A percentile compares a stretch with the other conserved stretches of the same genome.
These are phyloP conservation scores for Drosophila parthenogenetica DNA, from an alignment of 2,888 invertebrate species.

Conservation along the genomic window DNA sequence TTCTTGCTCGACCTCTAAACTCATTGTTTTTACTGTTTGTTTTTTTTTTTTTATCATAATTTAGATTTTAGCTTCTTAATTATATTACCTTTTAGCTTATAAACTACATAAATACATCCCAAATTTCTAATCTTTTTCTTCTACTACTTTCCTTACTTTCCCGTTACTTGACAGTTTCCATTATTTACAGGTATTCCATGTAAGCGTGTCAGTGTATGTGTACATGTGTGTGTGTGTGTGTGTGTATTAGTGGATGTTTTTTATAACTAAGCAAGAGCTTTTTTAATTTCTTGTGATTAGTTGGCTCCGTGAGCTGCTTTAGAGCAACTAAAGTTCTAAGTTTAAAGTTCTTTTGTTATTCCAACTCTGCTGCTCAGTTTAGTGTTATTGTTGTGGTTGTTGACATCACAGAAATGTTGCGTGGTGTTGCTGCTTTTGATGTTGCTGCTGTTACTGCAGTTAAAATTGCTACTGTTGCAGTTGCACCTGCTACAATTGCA, in stretches of 20 bases:
- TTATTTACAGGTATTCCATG: constrained; percentile 40
- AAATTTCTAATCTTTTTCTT: not conserved
- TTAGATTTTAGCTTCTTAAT: constrained; percentile 1
- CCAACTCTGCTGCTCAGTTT: constrained; percentile 18
- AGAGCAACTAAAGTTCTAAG: constrained; percentile 6
- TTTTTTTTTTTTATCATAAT: constrained; percentile 12
- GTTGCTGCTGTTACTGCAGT: constrained; percentile 33
- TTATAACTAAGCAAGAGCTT: constrained; percentile 29
- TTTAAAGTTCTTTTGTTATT: constrained; percentile 10
- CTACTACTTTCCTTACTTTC: too few species aligned
- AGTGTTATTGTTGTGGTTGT: constrained; percentile 40
- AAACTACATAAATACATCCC: constrained; percentile 55
- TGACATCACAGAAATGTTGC: constrained; percentile 70
- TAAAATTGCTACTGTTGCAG: constrained; percentile 1
- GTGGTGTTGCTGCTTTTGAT: constrained; percentile 40
- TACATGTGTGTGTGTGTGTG: constrained; percentile 5
- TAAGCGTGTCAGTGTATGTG: constrained; percentile 3
- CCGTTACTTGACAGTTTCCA: constrained; percentile 30
- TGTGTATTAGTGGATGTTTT: not conserved
- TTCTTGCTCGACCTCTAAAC: constrained; percentile 22
- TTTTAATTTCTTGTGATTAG: constrained; percentile 2
- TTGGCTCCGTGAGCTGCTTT: not conserved
- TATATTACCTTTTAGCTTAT: constrained; percentile 27
- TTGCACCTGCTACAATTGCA: too few species aligned
- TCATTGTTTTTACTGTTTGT: not conserved